A percentile compares a stretch with the other conserved stretches of the same genome.
Evolutionary conservation across 2,113 vertebrate species (phyloP).

Genomic region (Edolisoma coerulescens): DNA sequence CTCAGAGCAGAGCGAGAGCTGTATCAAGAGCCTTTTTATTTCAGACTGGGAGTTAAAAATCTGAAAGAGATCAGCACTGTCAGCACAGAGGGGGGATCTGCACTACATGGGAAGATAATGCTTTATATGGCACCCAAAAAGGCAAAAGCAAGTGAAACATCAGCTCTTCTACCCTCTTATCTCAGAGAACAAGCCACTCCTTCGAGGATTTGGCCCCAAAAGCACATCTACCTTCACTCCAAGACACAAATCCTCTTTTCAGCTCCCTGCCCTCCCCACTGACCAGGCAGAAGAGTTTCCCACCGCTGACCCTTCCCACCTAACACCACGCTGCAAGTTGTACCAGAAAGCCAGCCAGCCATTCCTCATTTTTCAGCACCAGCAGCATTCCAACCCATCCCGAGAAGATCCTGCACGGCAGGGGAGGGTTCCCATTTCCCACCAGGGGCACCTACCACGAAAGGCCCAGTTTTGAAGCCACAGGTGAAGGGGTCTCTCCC

Average conservation of each 20-base stretch:
- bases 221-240: neutral
- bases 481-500: constrained; percentile 30
- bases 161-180: neutral
- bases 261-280: neutral
- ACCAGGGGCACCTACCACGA: neutral
- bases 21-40: neutral
- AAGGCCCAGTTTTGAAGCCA: constrained; percentile 42
- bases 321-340: neutral
- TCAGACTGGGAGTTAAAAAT: neutral
- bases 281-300: neutral
- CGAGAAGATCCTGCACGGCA: fast-evolving
- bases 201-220: neutral
- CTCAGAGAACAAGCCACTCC: neutral
- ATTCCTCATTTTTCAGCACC: neutral
- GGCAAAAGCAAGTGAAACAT: neutral
- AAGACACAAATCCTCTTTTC: neutral
- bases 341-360: neutral
- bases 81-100: neutral
- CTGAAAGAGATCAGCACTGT: neutral
- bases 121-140: neutral
- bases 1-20: neutral
- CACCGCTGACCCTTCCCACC: neutral
- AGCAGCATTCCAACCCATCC: neutral
- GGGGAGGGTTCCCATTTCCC: neutral
- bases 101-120: fast-evolving